phyloP scores from a whole-genome alignment of 2,113 vertebrate species.

The Lota lota region DNA sequence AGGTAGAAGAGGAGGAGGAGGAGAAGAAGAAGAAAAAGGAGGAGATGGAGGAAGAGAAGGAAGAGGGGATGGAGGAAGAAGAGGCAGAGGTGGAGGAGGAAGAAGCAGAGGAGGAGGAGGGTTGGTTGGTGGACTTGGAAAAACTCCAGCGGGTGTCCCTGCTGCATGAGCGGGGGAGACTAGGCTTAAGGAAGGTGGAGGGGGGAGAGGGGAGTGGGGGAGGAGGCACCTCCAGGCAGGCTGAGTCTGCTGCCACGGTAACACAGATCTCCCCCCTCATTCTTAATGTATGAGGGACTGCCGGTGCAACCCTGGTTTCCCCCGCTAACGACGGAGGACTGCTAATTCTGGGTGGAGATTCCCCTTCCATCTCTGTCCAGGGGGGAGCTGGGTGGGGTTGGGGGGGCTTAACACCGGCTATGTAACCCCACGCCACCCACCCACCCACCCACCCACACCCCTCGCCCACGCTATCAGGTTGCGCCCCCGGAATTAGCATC shows the following conservation, averaged over 20 bases:
- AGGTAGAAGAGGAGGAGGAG: too few relatives aligned
- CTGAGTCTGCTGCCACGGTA: slow-evolving; percentile 52
- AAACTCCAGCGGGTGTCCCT: slow-evolving; percentile 63
- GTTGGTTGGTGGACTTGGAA: neutral
- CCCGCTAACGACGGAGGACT: slow-evolving; percentile 40
- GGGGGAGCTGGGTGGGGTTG: neutral
- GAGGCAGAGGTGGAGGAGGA: neutral
- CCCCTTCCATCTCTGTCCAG: slow-evolving; percentile 44
- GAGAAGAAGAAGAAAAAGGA: too few relatives aligned
- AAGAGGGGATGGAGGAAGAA: too few relatives aligned
- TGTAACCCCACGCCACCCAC: slow-evolving; percentile 30
- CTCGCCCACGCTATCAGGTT: neutral
- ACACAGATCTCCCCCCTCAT: slow-evolving; percentile 28
- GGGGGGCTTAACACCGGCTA: slow-evolving; percentile 28
- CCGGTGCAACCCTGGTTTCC: slow-evolving; percentile 50
- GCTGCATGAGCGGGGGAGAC: slow-evolving; percentile 7
- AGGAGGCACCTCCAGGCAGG: slow-evolving; percentile 1
- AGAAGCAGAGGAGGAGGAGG: neutral
- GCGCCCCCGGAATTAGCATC: too few relatives aligned
- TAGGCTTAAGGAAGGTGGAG: slow-evolving; percentile 9
- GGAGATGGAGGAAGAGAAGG: too few relatives aligned
- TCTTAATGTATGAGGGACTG: slow-evolving; percentile 61
- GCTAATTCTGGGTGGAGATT: slow-evolving; percentile 59
- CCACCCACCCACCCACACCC: slow-evolving; percentile 37
- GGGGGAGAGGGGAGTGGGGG: neutral